Percentiles rank a stretch among this genome's conserved stretches.
Conservation (phyloP, 2,113 vertebrate genomes). For the Aphyosemion australe region DNA sequence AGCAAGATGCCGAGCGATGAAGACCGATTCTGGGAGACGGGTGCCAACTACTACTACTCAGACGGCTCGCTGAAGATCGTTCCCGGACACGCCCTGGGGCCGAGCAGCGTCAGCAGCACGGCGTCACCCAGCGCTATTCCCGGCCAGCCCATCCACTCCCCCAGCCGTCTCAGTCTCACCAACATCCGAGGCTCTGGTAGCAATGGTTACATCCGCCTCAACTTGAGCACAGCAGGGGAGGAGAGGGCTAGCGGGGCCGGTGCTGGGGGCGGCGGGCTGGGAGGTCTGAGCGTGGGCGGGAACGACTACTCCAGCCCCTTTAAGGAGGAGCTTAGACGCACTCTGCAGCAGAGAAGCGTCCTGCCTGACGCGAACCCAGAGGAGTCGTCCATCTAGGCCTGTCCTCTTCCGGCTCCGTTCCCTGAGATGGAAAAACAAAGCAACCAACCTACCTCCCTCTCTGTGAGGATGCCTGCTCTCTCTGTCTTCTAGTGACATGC, state of each 20-base stretch:
- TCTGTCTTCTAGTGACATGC: slow-evolving; percentile 57
- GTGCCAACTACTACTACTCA: slow-evolving; percentile 92
- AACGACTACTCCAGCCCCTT: slow-evolving; percentile 83
- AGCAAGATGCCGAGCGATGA: slow-evolving; percentile 85
- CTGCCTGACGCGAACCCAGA: slow-evolving; percentile 95
- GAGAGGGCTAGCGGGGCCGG: slow-evolving; percentile 85
- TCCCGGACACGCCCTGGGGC: slow-evolving; percentile 89
- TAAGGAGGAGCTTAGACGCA: slow-evolving; percentile 83
- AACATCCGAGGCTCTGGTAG: slow-evolving; percentile 88
- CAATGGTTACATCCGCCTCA: slow-evolving; percentile 97
- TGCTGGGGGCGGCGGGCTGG: slow-evolving; percentile 79
- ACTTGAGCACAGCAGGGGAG: slow-evolving; percentile 84
- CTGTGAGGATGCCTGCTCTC: slow-evolving; percentile 66
- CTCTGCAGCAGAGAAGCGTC: slow-evolving; percentile 89
- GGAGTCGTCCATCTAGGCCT: slow-evolving; percentile 91
- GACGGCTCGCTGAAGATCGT: slow-evolving; percentile 97
- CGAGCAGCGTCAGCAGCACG: slow-evolving; percentile 80
- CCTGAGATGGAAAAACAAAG: slow-evolving; percentile 58
- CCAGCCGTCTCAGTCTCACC: slow-evolving; percentile 90
- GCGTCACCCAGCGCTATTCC: slow-evolving; percentile 86
- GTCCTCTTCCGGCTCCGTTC: slow-evolving; percentile 21
- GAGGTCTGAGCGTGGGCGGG: slow-evolving; percentile 67
- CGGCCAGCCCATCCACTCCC: slow-evolving; percentile 92
- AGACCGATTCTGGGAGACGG: slow-evolving; percentile 93
- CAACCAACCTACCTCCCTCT: slow-evolving; percentile 82